Percentiles rank a stretch among this genome's conserved stretches.
These are phyloP conservation scores for Mola mola DNA, from an alignment of 2,113 vertebrate species.

Conservation along the genomic window DNA sequence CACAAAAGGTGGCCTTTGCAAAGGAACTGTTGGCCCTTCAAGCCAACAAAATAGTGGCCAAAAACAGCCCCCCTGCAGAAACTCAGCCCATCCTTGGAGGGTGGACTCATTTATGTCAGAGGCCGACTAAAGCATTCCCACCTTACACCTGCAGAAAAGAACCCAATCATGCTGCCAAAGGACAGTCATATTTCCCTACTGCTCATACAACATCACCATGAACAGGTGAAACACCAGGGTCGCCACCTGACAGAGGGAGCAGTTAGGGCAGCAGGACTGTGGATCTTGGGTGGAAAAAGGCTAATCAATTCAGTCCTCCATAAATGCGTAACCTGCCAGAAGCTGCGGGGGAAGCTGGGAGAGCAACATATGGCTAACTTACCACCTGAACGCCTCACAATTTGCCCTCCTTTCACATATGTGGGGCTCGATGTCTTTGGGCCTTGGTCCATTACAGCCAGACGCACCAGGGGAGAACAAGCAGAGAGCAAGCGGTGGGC, in stretches of 20 bases:
- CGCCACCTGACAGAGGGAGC: neutral
- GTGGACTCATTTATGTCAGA: neutral
- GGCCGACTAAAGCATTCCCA: neutral
- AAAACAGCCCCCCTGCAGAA: too few species aligned
- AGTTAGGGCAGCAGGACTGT: slow-evolving; percentile 6
- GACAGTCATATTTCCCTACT: slow-evolving; percentile 10
- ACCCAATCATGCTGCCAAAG: neutral
- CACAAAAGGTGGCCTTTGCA: neutral
- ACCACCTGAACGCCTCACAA: neutral
- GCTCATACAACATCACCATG: neutral
- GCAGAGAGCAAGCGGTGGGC: slow-evolving; percentile 4
- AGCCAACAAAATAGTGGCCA: too few species aligned
- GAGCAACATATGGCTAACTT: neutral
- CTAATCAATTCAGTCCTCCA: slow-evolving; percentile 8
- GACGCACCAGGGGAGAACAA: slow-evolving; percentile 6
- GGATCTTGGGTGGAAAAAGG: neutral
- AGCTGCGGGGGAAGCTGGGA: neutral
- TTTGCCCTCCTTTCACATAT: slow-evolving; percentile 2
- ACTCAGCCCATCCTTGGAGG: neutral
- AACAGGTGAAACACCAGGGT: neutral
- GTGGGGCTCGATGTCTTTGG: slow-evolving; percentile 9
- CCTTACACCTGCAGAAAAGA: neutral
- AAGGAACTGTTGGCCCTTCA: too few species aligned
- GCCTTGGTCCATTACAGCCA: neutral
- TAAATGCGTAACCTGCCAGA: neutral